phyloP scores from a whole-genome alignment of 1,140 invertebrate genomes.

The Rhyzopertha dominica region DNA sequence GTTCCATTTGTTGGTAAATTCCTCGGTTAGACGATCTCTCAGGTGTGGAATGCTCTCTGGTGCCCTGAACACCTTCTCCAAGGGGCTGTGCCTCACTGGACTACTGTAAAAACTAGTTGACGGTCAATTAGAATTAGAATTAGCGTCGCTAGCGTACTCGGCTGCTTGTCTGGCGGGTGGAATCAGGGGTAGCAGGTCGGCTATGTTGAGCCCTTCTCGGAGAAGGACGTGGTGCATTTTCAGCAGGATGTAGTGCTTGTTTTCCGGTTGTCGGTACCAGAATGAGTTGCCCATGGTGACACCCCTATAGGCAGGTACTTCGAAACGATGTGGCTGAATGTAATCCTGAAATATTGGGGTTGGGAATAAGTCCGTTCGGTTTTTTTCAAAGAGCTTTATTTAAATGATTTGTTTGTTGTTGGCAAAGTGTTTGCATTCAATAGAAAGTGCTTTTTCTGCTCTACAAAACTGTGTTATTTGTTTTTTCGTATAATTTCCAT shows the following conservation, averaged over 20 bases:
- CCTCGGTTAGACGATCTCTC: conserved; percentile 60
- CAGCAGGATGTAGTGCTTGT: conserved; percentile 66
- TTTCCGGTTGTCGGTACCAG: conserved; percentile 60
- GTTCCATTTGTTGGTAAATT: conserved; percentile 70
- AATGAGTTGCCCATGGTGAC: conserved; percentile 77
- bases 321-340: conserved; percentile 69
- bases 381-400: too few relatives aligned
- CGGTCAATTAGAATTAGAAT: too few relatives aligned
- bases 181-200: conserved; percentile 66
- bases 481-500: too few relatives aligned
- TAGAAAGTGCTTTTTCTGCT: too few relatives aligned
- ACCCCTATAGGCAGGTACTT: conserved; percentile 64
- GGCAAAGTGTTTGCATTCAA: too few relatives aligned
- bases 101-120: too few relatives aligned
- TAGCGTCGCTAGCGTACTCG: too few relatives aligned
- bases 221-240: conserved; percentile 71
- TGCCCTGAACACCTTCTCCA: conserved; percentile 54
- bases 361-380: too few relatives aligned
- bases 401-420: too few relatives aligned
- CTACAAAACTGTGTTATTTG: too few relatives aligned
- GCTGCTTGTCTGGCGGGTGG: conserved; percentile 43
- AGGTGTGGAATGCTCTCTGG: conserved; percentile 62
- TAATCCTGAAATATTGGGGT: conserved; percentile 72
- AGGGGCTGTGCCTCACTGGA: too few relatives aligned
- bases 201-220: conserved; percentile 62